A percentile compares a stretch with the other conserved stretches of the same genome.
phyloP scores from a whole-genome alignment of 2,888 invertebrate genomes.

The Orthosia gracilis region DNA sequence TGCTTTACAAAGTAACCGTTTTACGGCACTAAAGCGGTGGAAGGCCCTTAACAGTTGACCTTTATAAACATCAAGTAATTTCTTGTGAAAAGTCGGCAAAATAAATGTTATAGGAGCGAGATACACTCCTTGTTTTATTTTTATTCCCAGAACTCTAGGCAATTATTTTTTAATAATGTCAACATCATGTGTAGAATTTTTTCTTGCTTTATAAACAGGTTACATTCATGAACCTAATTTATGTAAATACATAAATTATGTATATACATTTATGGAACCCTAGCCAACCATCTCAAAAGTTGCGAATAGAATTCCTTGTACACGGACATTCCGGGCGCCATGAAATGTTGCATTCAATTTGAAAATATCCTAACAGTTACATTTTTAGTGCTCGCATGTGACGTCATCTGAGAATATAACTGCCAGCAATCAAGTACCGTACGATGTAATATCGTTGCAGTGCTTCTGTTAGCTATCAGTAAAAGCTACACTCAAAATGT shows the following conservation, averaged over 20 bases:
- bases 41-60: not conserved
- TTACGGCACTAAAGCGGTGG: too few species aligned
- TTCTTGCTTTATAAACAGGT: constrained; percentile 5
- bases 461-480: not conserved
- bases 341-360: constrained; percentile 74
- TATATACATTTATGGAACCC: constrained; percentile 69
- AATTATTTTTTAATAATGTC: not conserved
- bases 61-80: not conserved
- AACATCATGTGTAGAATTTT: not conserved
- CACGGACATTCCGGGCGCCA: constrained; percentile 64
- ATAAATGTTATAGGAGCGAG: not conserved
- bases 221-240: constrained; percentile 55
- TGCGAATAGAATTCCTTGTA: constrained; percentile 70
- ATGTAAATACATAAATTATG: too few species aligned
- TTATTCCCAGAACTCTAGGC: not conserved
- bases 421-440: constrained; percentile 32
- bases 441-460: constrained; percentile 8
- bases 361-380: constrained; percentile 63
- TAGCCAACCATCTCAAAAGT: constrained; percentile 65
- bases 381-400: constrained; percentile 59
- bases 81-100: not conserved
- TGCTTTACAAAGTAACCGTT: too few species aligned
- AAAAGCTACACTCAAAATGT: not conserved
- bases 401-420: constrained; percentile 31
- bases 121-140: not conserved